Evolutionary conservation across 1,140 invertebrate genomes (phyloP).

Genomic region (Himalopsyche phryganea): DNA sequence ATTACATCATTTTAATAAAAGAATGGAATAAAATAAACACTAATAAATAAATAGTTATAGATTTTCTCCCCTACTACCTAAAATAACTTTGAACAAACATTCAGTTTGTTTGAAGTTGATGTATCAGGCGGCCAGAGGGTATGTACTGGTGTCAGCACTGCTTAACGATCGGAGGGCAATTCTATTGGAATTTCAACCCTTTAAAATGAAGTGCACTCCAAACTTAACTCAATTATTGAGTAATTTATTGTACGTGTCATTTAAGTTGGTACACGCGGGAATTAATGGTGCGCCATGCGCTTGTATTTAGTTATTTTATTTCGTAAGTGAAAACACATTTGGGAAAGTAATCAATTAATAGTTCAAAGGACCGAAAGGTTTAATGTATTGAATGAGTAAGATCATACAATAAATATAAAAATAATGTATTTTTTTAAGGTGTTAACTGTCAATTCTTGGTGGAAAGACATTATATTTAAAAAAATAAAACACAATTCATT

Average conservation of each 20-base stretch:
- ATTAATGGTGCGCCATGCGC: constrained; percentile 5
- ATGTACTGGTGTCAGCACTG: not conserved
- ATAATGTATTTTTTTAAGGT: too few species aligned
- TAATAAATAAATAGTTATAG: constrained; percentile 4
- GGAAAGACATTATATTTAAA: too few species aligned
- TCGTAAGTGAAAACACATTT: constrained; percentile 10
- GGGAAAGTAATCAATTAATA: not conserved
- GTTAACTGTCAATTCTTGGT: too few species aligned
- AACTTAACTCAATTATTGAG: constrained; percentile 30
- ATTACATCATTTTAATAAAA: too few species aligned
- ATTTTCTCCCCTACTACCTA: not conserved
- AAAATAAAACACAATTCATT: too few species aligned
- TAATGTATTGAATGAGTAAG: too few species aligned
- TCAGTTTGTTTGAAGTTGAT: not conserved
- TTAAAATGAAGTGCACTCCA: constrained; percentile 29
- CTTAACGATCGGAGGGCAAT: constrained; percentile 1
- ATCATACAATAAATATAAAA: too few species aligned
- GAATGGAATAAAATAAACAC: not conserved
- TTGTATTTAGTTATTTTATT: constrained; percentile 4
- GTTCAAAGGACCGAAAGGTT: too few species aligned
- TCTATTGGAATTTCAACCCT: constrained; percentile 31
- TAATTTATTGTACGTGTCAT: constrained; percentile 29
- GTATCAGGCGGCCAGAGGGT: not conserved
- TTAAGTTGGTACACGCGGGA: not conserved
- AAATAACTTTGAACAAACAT: constrained; percentile 16